These are phyloP conservation scores for Carassius carassius DNA, from an alignment of 2,113 vertebrate species.

Conservation along the genomic window DNA sequence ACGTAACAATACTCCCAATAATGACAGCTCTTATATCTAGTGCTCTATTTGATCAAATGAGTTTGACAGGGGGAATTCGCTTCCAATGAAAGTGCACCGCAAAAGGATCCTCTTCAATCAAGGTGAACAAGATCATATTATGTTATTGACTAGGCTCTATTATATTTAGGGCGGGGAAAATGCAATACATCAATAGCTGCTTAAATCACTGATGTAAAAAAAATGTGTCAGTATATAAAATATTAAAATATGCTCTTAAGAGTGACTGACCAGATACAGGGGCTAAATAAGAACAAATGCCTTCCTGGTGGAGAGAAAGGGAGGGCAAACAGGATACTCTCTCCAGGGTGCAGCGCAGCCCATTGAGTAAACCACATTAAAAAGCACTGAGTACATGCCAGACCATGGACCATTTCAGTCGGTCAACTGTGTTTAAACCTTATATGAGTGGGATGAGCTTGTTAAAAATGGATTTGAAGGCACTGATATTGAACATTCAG, in stretches of 20 bases:
- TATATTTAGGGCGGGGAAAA: background rate
- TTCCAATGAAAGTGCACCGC: constrained; percentile 9
- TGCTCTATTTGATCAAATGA: constrained; percentile 31
- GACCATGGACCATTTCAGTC: constrained; percentile 38
- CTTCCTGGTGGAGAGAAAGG: constrained; percentile 16
- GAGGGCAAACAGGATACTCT: constrained; percentile 71
- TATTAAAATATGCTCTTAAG: background rate
- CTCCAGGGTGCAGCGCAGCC: constrained; percentile 60
- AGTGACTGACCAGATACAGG: background rate
- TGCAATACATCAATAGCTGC: background rate
- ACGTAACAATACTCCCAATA: constrained; percentile 70
- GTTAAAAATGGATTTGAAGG: background rate
- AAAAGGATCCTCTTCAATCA: constrained; percentile 30
- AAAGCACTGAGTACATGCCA: constrained; percentile 46
- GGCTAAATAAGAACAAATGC: background rate
- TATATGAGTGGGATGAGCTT: background rate
- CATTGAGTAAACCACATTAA: constrained; percentile 52
- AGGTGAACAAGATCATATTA: constrained; percentile 6
- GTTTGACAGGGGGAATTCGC: constrained; percentile 3
- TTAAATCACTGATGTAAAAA: background rate
- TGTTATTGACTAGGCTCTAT: background rate
- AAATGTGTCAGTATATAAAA: background rate
- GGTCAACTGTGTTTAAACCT: background rate
- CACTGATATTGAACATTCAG: background rate
- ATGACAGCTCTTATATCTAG: constrained; percentile 57